Conservation (phyloP, 2,888 invertebrate species). For the Lagria hirta region DNA sequence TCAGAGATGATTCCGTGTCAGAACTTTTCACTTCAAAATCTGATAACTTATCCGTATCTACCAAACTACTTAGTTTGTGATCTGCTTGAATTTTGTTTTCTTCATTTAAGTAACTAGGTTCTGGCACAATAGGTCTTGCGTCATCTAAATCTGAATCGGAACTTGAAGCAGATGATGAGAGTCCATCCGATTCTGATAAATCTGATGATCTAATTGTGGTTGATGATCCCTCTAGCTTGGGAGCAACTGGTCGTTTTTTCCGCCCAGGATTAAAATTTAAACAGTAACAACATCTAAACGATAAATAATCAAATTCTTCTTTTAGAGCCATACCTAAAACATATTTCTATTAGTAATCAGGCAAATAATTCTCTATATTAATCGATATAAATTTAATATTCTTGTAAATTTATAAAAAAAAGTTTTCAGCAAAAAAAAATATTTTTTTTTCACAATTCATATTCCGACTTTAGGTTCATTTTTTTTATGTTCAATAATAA, state of each 20-base stretch:
- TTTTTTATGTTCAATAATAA: no score
- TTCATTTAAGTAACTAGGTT: constrained; percentile 21
- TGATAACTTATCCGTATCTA: constrained; percentile 10
- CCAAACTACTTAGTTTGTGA: neutral
- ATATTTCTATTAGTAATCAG: constrained; percentile 1
- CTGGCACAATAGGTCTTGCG: constrained; percentile 18
- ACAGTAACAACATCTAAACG: constrained; percentile 92
- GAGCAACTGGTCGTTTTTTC: constrained; percentile 81
- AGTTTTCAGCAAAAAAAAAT: no score
- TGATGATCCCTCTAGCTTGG: constrained; percentile 55
- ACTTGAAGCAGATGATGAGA: constrained; percentile 39
- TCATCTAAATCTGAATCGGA: constrained; percentile 37
- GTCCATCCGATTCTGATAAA: constrained; percentile 48
- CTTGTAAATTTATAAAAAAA: neutral
- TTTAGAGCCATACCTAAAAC: constrained; percentile 67
- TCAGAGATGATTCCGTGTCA: constrained; percentile 12
- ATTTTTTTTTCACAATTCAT: no score
- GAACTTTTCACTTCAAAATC: constrained; percentile 13
- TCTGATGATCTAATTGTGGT: constrained; percentile 24
- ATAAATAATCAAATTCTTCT: constrained; percentile 72
- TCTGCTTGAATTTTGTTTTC: neutral
- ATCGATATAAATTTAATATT: constrained; percentile 1
- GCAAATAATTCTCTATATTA: constrained; percentile 23
- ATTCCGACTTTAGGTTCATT: no score
- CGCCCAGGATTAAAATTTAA: constrained; percentile 82